Evolutionary conservation across 2,888 invertebrate genomes (phyloP), one percentile per base, ranked within the genome.

Genomic region (Ennomos erosarius): DNA sequence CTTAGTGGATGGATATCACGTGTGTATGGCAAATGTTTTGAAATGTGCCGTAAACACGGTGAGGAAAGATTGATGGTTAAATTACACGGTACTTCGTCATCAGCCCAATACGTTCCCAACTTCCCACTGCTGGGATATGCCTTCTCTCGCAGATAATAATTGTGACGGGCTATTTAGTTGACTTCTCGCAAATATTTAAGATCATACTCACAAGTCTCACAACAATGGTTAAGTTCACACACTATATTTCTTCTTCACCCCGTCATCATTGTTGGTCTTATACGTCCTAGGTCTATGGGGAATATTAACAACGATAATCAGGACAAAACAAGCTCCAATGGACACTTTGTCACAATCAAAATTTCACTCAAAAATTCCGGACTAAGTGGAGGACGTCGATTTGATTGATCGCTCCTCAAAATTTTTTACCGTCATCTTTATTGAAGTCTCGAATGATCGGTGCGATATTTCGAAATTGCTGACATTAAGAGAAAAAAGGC

Each of bases 401-500:
- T 54, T 64, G 64, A 69, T 62, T 65, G 64, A 69, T 69, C 50
- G 50, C 55, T 10, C 34, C 45, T 38, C 51, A 54, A 58, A 65
- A 63, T 40, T 51, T 51, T 61, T 52, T 40, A n/a, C 42, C 55
- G 55, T 67, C 64, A 62, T 62, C 51, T 58, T 59, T 63, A 66
- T 62, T 64, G 62, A 65, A 62, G 64, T 40, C 57, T 52, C 60
- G 60, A 68, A 68, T 67, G 65, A 73, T 68, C 70, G 67, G 63
- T 49, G 56, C 56, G 60, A 67, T 69, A 72, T 69, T 65, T 64
- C 62, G 70, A 75, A 75, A 72, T 73, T 70, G 64, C 69, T 70
- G 62, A 65, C 69, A 69, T 69, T 69, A 67, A 59, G 57, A 67
- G 60, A 75, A 84, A 79, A 78, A 84, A 74, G 76, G 75, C 69